phyloP scores from a whole-genome alignment of 2,797 vertebrate genomes.

The Perodicticus potto region DNA sequence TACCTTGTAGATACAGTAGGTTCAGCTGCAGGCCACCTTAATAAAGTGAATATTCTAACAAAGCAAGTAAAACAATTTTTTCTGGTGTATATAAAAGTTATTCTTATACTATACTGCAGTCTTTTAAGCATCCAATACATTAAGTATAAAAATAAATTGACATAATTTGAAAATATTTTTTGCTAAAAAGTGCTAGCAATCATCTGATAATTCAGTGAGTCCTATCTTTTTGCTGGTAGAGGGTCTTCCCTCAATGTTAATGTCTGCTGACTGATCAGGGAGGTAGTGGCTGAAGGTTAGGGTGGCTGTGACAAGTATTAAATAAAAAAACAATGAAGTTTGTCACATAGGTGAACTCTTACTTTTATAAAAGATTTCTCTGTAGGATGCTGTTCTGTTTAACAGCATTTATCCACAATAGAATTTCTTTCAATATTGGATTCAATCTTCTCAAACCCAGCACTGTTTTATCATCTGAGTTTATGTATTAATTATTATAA shows the following conservation, averaged over 20 bases:
- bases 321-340: not conserved
- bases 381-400: not conserved
- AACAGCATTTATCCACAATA: not conserved
- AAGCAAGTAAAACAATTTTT: not conserved
- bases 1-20: not conserved
- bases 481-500: not conserved
- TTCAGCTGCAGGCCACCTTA: not conserved
- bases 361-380: not conserved
- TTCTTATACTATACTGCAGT: not conserved
- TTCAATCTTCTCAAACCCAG: not conserved
- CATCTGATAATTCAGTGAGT: not conserved
- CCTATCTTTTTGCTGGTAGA: not conserved
- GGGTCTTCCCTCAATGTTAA: not conserved
- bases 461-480: not conserved
- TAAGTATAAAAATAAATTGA: not conserved
- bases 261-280: not conserved
- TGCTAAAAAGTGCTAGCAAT: not conserved
- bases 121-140: not conserved
- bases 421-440: not conserved
- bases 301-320: not conserved
- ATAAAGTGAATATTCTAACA: not conserved
- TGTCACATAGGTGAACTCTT: not conserved
- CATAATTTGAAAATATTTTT: not conserved
- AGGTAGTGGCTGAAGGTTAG: not conserved
- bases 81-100: not conserved